Conservation (phyloP, 2,113 vertebrate species). For the Macrotis lagotis region DNA sequence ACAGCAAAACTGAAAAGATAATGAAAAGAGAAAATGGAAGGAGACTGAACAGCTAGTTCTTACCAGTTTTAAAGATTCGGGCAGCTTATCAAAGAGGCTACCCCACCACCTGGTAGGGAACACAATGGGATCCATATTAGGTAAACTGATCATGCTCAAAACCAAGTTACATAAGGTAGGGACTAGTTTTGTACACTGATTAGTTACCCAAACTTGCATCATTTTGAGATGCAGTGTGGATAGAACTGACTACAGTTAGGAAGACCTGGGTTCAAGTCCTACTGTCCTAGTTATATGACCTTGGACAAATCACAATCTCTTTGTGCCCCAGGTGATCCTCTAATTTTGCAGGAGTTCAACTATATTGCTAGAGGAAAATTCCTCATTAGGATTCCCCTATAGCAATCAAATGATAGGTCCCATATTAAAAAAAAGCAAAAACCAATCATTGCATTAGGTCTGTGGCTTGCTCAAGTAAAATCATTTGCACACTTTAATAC, state of each 20-base stretch:
- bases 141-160: not conserved
- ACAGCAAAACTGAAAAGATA: not conserved
- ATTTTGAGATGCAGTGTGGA: not conserved
- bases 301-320: not conserved
- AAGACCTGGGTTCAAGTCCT: not conserved
- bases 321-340: no score
- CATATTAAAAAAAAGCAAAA: no score
- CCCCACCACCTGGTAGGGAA: not conserved
- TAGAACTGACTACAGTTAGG: not conserved
- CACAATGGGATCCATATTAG: not conserved
- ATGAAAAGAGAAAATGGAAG: not conserved
- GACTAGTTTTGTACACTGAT: not conserved
- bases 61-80: not conserved
- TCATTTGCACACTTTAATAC: not conserved
- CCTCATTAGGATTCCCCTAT: not conserved
- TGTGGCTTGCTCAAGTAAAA: not conserved
- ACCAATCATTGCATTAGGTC: fast-evolving
- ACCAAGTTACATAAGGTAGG: not conserved
- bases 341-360: not conserved
- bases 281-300: not conserved
- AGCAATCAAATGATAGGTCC: not conserved
- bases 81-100: not conserved
- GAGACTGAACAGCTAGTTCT: not conserved
- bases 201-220: not conserved
- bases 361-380: not conserved